phyloP scores from a whole-genome alignment of 2,888 invertebrate species.

The Ochlodes sylvanus region DNA sequence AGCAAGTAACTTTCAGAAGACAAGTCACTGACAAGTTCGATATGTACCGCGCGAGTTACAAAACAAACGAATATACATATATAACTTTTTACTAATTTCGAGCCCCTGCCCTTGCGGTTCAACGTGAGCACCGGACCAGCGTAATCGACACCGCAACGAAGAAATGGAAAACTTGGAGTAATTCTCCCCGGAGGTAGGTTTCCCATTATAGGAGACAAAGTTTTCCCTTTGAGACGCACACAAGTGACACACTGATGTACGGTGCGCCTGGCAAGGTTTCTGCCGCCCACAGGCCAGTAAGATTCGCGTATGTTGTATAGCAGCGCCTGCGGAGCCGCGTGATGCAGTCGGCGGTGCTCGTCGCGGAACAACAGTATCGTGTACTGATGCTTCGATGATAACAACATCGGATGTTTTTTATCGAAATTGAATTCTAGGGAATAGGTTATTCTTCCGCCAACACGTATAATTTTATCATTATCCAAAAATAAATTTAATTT shows the following conservation, averaged over 20 bases:
- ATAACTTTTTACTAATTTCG: constrained; percentile 28
- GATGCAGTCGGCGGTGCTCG: constrained; percentile 38
- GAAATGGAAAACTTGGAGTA: constrained; percentile 21
- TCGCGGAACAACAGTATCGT: constrained; percentile 33
- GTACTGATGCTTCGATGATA: constrained; percentile 37
- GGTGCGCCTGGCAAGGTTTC: constrained; percentile 38
- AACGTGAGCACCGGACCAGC: constrained; percentile 36
- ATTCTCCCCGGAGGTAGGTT: constrained; percentile 39
- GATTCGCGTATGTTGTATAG: constrained; percentile 29
- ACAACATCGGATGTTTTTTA: constrained; percentile 39
- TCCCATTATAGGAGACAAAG: constrained; percentile 41
- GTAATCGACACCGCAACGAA: constrained; percentile 31
- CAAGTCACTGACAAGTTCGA: constrained; percentile 3
- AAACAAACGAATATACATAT: constrained; percentile 38
- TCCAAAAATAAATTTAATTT: constrained; percentile 15
- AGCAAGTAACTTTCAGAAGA: neutral
- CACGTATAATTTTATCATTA: constrained; percentile 24
- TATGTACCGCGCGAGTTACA: constrained; percentile 5
- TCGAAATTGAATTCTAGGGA: constrained; percentile 26
- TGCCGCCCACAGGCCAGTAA: constrained; percentile 41
- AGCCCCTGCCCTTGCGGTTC: constrained; percentile 38
- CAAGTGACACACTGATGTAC: constrained; percentile 38
- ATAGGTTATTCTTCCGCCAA: constrained; percentile 33
- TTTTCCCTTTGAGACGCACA: constrained; percentile 32
- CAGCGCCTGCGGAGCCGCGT: constrained; percentile 39